These are phyloP conservation scores for Megaptera novaeangliae DNA, from an alignment of 2,113 vertebrate genomes.

Conservation along the genomic window DNA sequence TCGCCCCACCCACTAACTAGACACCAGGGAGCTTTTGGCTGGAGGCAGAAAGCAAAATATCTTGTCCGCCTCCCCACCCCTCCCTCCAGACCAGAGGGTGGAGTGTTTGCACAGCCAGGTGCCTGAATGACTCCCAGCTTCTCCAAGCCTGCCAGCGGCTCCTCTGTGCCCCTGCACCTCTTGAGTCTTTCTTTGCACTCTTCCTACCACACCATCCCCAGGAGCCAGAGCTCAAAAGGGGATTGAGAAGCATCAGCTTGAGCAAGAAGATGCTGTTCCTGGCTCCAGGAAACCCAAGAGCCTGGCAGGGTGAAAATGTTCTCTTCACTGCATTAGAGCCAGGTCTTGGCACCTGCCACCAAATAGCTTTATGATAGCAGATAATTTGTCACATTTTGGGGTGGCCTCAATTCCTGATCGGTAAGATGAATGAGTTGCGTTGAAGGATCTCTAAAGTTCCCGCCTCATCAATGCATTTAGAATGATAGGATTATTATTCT, in stretches of 20 bases:
- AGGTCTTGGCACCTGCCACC: background rate
- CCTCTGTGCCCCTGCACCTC: too few species aligned
- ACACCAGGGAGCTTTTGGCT: background rate
- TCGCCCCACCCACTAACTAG: constrained; percentile 67
- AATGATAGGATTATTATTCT: constrained; percentile 1
- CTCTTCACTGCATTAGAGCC: background rate
- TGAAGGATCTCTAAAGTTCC: background rate
- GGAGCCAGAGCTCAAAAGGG: background rate
- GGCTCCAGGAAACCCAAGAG: background rate
- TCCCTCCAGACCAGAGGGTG: constrained; percentile 58
- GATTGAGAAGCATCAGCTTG: background rate
- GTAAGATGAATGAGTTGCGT: background rate
- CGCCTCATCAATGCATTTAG: background rate
- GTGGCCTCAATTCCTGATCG: background rate
- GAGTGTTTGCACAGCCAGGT: background rate
- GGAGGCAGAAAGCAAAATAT: constrained; percentile 51
- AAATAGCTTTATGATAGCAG: background rate
- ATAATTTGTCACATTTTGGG: background rate
- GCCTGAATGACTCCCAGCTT: background rate
- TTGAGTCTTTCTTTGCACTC: background rate
- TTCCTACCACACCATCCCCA: rapidly evolving
- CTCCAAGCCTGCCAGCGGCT: background rate
- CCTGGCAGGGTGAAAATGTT: background rate
- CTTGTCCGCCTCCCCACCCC: background rate
- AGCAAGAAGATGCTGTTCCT: constrained; percentile 31